Percentiles rank a stretch among this genome's conserved stretches.
Conservation (phyloP, 2,888 invertebrate genomes). For the Megamerina dolium region DNA sequence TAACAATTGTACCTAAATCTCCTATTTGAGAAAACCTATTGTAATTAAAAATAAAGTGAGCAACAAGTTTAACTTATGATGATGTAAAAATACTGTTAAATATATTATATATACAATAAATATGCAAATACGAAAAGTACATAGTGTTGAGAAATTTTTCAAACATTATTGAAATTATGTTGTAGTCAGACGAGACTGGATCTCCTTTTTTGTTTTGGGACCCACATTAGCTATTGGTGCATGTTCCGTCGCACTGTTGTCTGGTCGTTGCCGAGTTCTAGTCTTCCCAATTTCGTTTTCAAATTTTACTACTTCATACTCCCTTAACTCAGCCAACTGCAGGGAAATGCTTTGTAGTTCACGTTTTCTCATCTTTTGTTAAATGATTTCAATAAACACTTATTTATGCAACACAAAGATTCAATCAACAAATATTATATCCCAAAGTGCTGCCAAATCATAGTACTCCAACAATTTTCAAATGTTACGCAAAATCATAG, state of each 20-base stretch:
- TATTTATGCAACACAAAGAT: too few species aligned
- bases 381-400: too few species aligned
- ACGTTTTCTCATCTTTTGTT: slow-evolving; percentile 44
- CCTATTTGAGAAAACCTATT: too few species aligned
- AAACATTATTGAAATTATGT: too few species aligned
- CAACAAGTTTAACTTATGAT: slow-evolving; percentile 15
- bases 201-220: slow-evolving; percentile 24
- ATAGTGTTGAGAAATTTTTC: too few species aligned
- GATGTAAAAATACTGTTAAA: slow-evolving; percentile 5
- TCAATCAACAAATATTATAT: too few species aligned
- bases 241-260: slow-evolving; percentile 5
- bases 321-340: slow-evolving; percentile 45
- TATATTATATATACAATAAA: too few species aligned
- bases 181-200: slow-evolving; percentile 23
- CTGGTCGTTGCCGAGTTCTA: slow-evolving; percentile 22
- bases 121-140: too few species aligned
- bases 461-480: too few species aligned
- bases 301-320: slow-evolving; percentile 43
- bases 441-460: too few species aligned
- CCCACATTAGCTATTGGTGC: slow-evolving; percentile 25
- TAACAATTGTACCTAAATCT: too few species aligned
- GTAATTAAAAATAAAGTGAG: slow-evolving; percentile 13
- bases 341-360: slow-evolving; percentile 46
- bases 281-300: slow-evolving; percentile 29
- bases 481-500: too few species aligned